Base-by-base conservation (phyloP, 2,888 invertebrate species). In the Mycogona germanica region DNA sequence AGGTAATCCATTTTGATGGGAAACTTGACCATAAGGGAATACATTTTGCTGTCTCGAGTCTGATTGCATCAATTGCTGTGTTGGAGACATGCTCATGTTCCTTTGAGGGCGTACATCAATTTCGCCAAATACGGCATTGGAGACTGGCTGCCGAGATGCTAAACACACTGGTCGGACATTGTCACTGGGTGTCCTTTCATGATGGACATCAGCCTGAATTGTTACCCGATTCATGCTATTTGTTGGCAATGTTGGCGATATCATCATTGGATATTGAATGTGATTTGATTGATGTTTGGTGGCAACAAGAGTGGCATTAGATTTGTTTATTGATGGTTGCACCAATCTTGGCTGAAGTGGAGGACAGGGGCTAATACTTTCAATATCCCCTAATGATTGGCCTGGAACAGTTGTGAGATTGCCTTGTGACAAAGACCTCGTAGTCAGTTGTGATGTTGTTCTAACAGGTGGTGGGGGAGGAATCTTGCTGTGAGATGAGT, bases 201-300 rank as follows among this genome's bases (percentile, higher is more conserved):
- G 85, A 66, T 88, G 87, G 37, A 88, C 84, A 73, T 87, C 86
- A 1, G 87, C 88, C 63, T 81, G 81, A 0, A 86, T 87, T 1
- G 87, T 81, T n/a, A 87, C 2, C 79, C 81, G 62, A 78, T 63
- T 71, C 6, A 21, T 9, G 12, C 17, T n/a, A 2, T 40, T 40
- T 1, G 38, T 40, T 2, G 38, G 51, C 41, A 51, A 40, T n/a
- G n/a, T n/a, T n/a, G n/a, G n/a, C n/a, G n/a, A n/a, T n/a, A n/a
- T n/a, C n/a, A n/a, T n/a, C n/a, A n/a, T n/a, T n/a, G n/a, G n/a
- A 17, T 51, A 35, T 5, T 21, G 25, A 19, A 7, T 23, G 29
- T 47, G 23, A 5, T 25, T 21, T 6, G 25, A 21, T 6, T 45
- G 6, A 41, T 41, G 9, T 17, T 12, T 12, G n/a, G 21, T 23